phyloP scores from a whole-genome alignment of 1,140 invertebrate species.

The fruit fly (Drosophila melanogaster) region Release_6_plus_ISO1_MT NT_037436.4:2330001-2330500 shows the following conservation, averaged over 20 bases:
- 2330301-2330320: constrained; percentile 13
- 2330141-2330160: no score
- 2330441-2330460: constrained; percentile 32
- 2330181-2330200: neutral
- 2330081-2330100: neutral
- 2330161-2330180: no score
- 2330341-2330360: constrained; percentile 59
- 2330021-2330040: constrained; percentile 71
- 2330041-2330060: constrained; percentile 4
- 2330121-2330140: no score
- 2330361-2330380: constrained; percentile 64
- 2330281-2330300: constrained; percentile 61
- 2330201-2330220: no score
- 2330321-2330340: neutral
- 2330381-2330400: constrained; percentile 40
- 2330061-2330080: neutral
- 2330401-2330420: constrained; percentile 69
- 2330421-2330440: constrained; percentile 70
- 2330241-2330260: neutral
- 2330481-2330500: constrained; percentile 29
- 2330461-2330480: constrained; percentile 16
- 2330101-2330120: neutral
- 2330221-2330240: neutral
- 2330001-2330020: constrained; percentile 5
- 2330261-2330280: constrained; percentile 50